These are phyloP conservation scores for Phaethon lepturus DNA, from an alignment of 2,113 vertebrate genomes.

Conservation along the genomic window DNA sequence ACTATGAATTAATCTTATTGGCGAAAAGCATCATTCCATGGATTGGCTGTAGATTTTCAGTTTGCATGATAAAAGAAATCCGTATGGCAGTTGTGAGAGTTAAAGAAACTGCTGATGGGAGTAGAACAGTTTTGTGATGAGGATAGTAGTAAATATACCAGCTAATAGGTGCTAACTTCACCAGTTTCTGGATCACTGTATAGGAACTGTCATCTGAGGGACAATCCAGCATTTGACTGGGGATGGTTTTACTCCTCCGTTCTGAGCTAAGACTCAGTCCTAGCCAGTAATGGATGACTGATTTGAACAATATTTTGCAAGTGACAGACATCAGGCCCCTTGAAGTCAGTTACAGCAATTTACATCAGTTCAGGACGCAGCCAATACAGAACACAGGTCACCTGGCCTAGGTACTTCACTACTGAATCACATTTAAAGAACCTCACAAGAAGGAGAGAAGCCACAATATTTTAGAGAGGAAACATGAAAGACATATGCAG, in stretches of 20 bases:
- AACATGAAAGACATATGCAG: accelerated
- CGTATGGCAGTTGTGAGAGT: neutral
- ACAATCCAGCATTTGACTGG: neutral
- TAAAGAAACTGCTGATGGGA: neutral
- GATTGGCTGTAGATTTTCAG: neutral
- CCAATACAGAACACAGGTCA: neutral
- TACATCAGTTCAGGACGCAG: neutral
- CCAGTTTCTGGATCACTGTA: neutral
- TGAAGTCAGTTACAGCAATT: neutral
- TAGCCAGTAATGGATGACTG: neutral
- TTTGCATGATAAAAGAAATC: neutral
- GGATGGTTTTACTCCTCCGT: neutral
- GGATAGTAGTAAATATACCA: neutral
- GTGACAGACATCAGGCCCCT: neutral
- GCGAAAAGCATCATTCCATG: neutral
- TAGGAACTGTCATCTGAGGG: neutral
- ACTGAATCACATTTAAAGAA: neutral
- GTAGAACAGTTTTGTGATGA: neutral
- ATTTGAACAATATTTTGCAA: neutral
- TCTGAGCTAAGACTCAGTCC: neutral
- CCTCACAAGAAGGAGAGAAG: neutral
- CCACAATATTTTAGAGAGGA: neutral
- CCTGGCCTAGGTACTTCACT: neutral
- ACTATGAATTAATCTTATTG: neutral
- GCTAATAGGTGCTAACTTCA: neutral